Conservation (phyloP, 2,888 invertebrate species). For the Agrenia bidenticulata region DNA sequence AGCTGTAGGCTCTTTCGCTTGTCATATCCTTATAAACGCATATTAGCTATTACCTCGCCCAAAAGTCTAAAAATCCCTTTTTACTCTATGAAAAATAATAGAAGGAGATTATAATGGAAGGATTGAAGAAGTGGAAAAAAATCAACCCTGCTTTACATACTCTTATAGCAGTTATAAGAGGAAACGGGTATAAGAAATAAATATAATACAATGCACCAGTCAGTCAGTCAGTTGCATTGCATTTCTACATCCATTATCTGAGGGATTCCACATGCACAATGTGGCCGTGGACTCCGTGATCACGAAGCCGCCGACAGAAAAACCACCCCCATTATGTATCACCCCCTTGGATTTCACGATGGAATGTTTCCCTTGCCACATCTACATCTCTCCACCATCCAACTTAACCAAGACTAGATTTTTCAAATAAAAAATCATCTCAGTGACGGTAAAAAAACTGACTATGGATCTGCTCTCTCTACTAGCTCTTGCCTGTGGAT, state of each 20-base stretch:
- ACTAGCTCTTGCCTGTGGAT: no score
- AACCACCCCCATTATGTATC: constrained; percentile 33
- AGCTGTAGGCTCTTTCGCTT: no score
- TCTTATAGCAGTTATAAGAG: no score
- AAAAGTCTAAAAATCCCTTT: background rate
- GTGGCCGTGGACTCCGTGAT: constrained; percentile 12
- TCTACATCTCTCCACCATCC: constrained; percentile 9
- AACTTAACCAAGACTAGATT: background rate
- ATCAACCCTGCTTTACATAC: constrained; percentile 3
- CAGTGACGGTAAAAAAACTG: no score
- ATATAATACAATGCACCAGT: no score
- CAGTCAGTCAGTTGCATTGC: no score
- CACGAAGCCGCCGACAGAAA: constrained; percentile 21
- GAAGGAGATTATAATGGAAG: background rate
- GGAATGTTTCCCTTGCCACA: constrained; percentile 38
- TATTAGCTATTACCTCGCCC: constrained; percentile 2
- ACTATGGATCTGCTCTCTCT: no score
- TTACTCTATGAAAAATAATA: constrained; percentile 2
- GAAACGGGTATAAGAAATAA: no score
- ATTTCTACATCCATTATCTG: background rate
- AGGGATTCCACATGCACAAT: background rate
- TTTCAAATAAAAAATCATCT: background rate
- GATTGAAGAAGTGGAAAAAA: background rate
- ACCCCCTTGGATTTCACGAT: constrained; percentile 36
- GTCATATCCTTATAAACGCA: no score